Base-by-base conservation (phyloP, 2,113 vertebrate genomes). In the Upupa epops region DNA sequence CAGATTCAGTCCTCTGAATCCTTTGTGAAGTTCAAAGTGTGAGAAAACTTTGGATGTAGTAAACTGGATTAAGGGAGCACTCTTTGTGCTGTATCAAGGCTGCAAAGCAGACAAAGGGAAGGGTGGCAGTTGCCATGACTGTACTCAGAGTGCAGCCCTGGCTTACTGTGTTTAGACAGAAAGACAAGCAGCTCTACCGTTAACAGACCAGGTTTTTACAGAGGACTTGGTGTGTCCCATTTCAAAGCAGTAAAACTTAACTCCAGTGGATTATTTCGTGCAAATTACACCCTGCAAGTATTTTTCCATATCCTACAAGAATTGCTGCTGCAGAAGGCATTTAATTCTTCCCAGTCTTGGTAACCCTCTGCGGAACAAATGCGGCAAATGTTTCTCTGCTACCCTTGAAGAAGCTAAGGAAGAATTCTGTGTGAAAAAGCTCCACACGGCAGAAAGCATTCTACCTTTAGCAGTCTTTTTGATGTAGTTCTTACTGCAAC, bases 141-240 rank as follows among this genome's bases (percentile, higher is more conserved):
- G n/a, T 72, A 59, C 73, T 88, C 32, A 51, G 26, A 92, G 77
- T n/a, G 46, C 51, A 83, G 59, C 29, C 46, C 5, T 79, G 51
- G 59, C 40, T 74, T 90, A 81, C 55, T 78, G 54, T 81, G 55
- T 93, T 94, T 66, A 63, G 74, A 78, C 64, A 86, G 66, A 81
- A 52, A 78, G 61, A 75, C 70, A 78, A 88, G 86, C 78, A 87
- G 59, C 51, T 82, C 78, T 69, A 31, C 75, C 76, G 66, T 87
- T 91, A 89, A 45, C 51, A 0, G 2, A 72, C 45, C 52, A 52
- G 34, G 45, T 81, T 95, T 72, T 86, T 40, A 40, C 31, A 16
- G 46, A 64, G 32, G 58, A 32, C 29, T 75, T 24, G 11, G 9
- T 54, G 17, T 49, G 55, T 75, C 25, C 49, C 13, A 19, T 86